phyloP scores from a whole-genome alignment of 2,113 vertebrate genomes.

The Origma solitaria region DNA sequence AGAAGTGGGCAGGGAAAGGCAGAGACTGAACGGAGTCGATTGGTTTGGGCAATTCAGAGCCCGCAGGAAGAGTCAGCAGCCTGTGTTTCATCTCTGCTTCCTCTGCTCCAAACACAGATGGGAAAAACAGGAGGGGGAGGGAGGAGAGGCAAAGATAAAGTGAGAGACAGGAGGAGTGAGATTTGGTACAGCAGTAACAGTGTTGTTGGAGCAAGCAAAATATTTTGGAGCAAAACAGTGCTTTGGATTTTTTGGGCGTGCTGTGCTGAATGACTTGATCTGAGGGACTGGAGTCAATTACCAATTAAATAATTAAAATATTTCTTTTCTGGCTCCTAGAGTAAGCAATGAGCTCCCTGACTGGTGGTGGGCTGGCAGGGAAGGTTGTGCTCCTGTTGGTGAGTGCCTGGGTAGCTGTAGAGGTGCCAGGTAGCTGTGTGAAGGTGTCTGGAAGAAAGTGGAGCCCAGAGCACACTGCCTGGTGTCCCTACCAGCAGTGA shows the following conservation, averaged over 20 bases:
- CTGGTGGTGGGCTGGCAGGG: neutral
- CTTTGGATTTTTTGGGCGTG: neutral
- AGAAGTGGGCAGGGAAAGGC: neutral
- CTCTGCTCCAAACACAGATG: slow-evolving; percentile 29
- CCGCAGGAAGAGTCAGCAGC: slow-evolving; percentile 3
- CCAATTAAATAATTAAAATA: neutral
- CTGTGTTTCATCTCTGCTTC: slow-evolving; percentile 11
- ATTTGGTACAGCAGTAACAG: neutral
- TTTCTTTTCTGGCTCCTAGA: neutral
- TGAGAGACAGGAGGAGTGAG: neutral
- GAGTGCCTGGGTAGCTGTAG: neutral
- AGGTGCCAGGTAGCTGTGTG: neutral
- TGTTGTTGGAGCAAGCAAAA: neutral
- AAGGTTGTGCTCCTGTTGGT: neutral
- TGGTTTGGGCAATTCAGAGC: neutral
- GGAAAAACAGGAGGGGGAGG: slow-evolving; percentile 34
- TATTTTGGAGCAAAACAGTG: neutral
- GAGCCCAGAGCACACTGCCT: neutral
- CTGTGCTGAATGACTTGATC: neutral
- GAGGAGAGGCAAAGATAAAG: neutral
- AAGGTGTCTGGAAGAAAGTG: neutral
- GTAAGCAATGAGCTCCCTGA: neutral
- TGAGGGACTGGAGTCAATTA: neutral
- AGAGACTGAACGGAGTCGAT: neutral
- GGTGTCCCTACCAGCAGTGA: neutral